A percentile compares a stretch with the other conserved stretches of the same genome.
These are phyloP conservation scores for Zosterops lateralis DNA, from an alignment of 2,113 vertebrate genomes.

Conservation along the genomic window DNA sequence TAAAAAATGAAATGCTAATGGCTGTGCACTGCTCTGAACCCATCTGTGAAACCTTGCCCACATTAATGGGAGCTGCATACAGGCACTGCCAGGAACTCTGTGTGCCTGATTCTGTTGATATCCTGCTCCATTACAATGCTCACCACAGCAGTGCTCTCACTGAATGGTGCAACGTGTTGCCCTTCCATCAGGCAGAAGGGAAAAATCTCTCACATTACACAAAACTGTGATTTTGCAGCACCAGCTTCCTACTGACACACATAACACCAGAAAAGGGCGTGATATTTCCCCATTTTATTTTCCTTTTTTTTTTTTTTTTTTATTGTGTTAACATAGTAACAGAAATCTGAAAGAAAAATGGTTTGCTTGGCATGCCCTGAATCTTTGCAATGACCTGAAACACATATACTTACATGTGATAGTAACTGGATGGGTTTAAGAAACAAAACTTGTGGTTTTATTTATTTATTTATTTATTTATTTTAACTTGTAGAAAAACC, in stretches of 20 bases:
- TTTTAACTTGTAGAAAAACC: not conserved
- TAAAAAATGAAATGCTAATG: slow-evolving; percentile 43
- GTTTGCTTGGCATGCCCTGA: not conserved
- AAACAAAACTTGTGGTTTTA: not conserved
- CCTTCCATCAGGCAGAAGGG: not conserved
- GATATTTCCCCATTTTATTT: slow-evolving; percentile 4
- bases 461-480: not conserved
- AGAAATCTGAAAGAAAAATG: not conserved
- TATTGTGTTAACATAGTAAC: not conserved
- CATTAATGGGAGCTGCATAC: rapidly evolving
- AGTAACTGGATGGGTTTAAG: not conserved
- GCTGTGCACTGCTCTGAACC: not conserved
- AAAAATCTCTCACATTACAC: not conserved
- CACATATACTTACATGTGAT: not conserved
- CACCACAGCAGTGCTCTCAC: not conserved
- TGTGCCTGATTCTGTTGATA: not conserved
- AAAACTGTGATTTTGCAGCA: not conserved
- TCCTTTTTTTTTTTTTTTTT: not conserved
- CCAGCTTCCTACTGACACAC: not conserved
- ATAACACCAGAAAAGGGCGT: not conserved
- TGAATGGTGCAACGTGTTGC: not conserved
- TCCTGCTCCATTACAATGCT: not conserved
- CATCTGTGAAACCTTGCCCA: not conserved
- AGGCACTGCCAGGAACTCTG: not conserved
- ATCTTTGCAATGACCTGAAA: not conserved